phyloP scores from a whole-genome alignment of 1,140 invertebrate genomes.

The Thalassaphorura encarpata region DNA sequence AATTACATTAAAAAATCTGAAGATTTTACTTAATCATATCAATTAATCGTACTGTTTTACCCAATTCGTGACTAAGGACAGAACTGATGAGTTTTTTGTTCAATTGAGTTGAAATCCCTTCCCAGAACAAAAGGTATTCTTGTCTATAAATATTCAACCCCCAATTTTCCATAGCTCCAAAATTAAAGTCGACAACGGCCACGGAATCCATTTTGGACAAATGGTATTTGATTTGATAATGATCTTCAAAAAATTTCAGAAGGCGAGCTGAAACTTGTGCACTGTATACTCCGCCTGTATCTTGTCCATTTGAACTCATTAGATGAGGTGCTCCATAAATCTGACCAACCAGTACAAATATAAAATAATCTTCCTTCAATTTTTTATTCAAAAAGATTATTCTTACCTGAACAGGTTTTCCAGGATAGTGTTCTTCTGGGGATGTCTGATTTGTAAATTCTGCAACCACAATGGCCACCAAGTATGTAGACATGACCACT shows the following conservation, averaged over 20 bases:
- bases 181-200: conserved; percentile 11
- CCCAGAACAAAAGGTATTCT: conserved; percentile 13
- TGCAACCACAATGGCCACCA: conserved; percentile 64
- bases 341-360: not conserved
- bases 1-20: not conserved
- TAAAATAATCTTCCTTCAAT: not conserved
- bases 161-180: conserved; percentile 51
- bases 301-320: conserved; percentile 6
- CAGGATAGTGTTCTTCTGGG: not conserved
- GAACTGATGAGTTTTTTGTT: conserved; percentile 9
- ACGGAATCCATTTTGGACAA: conserved; percentile 26
- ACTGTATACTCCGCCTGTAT: conserved; percentile 12
- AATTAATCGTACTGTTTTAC: not conserved
- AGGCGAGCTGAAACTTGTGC: conserved; percentile 11
- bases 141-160: conserved; percentile 30
- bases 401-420: conserved; percentile 2
- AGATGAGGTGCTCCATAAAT: conserved; percentile 6
- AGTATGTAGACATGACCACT: conserved; percentile 63
- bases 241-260: conserved; percentile 21
- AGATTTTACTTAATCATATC: not conserved
- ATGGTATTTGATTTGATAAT: conserved; percentile 14
- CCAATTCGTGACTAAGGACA: conserved; percentile 24
- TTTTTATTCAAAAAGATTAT: not conserved
- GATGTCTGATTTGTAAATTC: conserved; percentile 47
- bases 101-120: conserved; percentile 10